Conservation (phyloP, 2,113 vertebrate species). For the Prochilodus magdalenae region DNA sequence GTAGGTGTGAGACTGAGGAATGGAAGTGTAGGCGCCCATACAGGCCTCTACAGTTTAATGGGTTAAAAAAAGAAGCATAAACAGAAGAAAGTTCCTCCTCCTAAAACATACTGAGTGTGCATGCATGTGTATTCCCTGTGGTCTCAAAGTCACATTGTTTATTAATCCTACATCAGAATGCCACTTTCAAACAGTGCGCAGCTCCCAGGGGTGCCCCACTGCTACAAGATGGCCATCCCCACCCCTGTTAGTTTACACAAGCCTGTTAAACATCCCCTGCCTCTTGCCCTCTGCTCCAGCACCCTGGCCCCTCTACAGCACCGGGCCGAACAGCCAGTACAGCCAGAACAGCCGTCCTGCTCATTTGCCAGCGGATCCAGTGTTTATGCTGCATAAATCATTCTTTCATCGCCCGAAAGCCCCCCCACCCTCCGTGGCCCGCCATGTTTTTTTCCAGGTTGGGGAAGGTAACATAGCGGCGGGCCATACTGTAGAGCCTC, state of each 20-base stretch:
- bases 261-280: conserved; percentile 56
- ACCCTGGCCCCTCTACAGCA: conserved; percentile 33
- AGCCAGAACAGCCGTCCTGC: conserved; percentile 52
- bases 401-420: conserved; percentile 58
- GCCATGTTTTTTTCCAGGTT: conserved; percentile 56
- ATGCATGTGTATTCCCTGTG: conserved; percentile 11
- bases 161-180: conserved; percentile 57
- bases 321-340: conserved; percentile 46
- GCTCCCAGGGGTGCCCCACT: conserved; percentile 44
- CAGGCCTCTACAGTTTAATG: neutral
- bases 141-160: conserved; percentile 50
- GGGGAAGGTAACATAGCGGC: conserved; percentile 48
- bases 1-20: neutral
- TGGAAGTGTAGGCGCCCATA: neutral
- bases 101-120: conserved; percentile 8
- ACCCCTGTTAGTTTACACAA: conserved; percentile 60
- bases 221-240: conserved; percentile 54
- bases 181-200: conserved; percentile 48
- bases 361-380: conserved; percentile 23
- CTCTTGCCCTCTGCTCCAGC: conserved; percentile 39
- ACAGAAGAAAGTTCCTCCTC: conserved; percentile 28
- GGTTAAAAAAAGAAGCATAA: conserved; percentile 33
- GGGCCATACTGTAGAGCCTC: conserved; percentile 56
- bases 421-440: conserved; percentile 36
- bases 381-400: conserved; percentile 64